phyloP scores from a whole-genome alignment of 1,140 invertebrate genomes.

The Formica selysi region DNA sequence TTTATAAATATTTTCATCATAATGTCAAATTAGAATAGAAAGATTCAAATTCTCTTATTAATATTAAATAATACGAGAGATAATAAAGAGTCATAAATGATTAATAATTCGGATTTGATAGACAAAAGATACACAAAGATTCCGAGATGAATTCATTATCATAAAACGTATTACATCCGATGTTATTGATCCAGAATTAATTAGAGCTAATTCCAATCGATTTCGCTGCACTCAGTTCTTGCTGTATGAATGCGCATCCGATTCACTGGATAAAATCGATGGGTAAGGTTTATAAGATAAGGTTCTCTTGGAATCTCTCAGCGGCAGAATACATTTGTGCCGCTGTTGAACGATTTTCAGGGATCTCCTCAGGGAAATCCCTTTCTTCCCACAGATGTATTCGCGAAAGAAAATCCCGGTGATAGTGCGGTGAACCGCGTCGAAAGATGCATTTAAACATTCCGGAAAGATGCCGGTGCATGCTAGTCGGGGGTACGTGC shows the following conservation, averaged over 20 bases:
- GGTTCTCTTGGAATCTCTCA: constrained; percentile 34
- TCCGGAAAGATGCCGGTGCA: constrained; percentile 45
- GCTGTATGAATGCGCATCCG: constrained; percentile 23
- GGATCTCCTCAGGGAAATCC: constrained; percentile 31
- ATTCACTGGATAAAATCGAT: constrained; percentile 45
- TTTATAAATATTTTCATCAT: constrained; percentile 35
- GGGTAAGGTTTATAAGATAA: constrained; percentile 32
- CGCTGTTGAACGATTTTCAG: constrained; percentile 34
- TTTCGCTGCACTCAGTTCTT: constrained; percentile 5
- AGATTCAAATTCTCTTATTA: constrained; percentile 17
- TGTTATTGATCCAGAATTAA: constrained; percentile 21
- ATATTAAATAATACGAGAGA: not conserved
- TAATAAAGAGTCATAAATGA: constrained; percentile 7
- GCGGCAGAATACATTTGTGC: constrained; percentile 57
- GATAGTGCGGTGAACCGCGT: constrained; percentile 63
- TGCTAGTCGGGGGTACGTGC: not conserved
- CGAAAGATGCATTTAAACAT: constrained; percentile 70
- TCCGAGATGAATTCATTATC: constrained; percentile 32
- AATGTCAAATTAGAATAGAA: not conserved
- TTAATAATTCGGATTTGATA: constrained; percentile 28
- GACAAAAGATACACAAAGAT: not conserved
- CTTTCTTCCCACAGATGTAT: constrained; percentile 6
- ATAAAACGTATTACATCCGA: not conserved
- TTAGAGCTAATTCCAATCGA: constrained; percentile 49
- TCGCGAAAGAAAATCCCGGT: constrained; percentile 61